A percentile compares a stretch with the other conserved stretches of the same genome.
Conservation (phyloP, 2,888 invertebrate genomes). For the Synanthedon tipuliformis region DNA sequence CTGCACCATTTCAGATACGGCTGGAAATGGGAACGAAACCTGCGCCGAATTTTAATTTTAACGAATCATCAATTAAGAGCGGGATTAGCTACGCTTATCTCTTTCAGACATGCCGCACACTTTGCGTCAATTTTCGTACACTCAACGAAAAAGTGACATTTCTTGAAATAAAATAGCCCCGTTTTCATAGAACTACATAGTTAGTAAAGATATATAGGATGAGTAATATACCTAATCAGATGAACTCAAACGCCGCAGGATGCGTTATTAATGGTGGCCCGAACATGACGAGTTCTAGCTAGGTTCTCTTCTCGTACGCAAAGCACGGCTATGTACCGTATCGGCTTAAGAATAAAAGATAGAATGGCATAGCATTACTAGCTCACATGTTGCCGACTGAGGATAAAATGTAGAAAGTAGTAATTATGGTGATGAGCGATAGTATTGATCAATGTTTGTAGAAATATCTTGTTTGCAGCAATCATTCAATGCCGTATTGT, state of each 20-base stretch:
- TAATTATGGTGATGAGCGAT: not conserved
- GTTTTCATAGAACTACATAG: too few relatives aligned
- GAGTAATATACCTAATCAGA: too few relatives aligned
- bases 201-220: too few relatives aligned
- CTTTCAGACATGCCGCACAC: too few relatives aligned
- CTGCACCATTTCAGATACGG: not conserved
- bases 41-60: not conserved
- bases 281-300: not conserved
- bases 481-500: not conserved
- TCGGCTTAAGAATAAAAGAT: too few relatives aligned
- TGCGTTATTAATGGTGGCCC: not conserved
- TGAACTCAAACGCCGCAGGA: not conserved
- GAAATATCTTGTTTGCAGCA: not conserved
- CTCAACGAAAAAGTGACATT: too few relatives aligned
- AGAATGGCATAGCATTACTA: too few relatives aligned
- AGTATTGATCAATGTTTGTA: not conserved
- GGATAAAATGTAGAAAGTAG: not conserved
- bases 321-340: too few relatives aligned
- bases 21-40: not conserved
- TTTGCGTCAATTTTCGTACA: too few relatives aligned
- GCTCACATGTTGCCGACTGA: too few relatives aligned
- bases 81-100: not conserved
- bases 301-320: not conserved
- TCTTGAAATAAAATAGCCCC: too few relatives aligned
- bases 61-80: not conserved